Evolutionary conservation across 2,797 vertebrate species (phyloP).

Genomic region (Catamblyrhynchus diadema): DNA sequence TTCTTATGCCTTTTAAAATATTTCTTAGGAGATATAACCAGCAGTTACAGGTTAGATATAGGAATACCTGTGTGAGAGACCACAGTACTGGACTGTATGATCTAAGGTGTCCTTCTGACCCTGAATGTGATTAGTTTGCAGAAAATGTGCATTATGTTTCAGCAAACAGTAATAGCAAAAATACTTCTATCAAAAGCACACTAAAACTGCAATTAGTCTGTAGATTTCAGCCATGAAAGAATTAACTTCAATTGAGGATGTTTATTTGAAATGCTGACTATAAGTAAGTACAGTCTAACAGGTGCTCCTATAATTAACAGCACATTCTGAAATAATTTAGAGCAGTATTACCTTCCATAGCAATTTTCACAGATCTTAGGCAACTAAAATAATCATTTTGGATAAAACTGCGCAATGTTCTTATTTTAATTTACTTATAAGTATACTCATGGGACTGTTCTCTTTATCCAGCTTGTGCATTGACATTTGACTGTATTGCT

Average conservation of each 20-base stretch:
- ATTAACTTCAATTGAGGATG: not conserved
- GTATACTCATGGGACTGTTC: not conserved
- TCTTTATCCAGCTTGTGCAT: not conserved
- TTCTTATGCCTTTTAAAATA: not conserved
- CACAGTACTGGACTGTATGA: not conserved
- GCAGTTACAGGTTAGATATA: not conserved
- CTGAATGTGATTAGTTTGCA: not conserved
- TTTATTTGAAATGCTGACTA: not conserved
- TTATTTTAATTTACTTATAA: slow-evolving; percentile 28
- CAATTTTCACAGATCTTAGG: not conserved
- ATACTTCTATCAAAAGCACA: not conserved
- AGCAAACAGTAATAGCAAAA: not conserved
- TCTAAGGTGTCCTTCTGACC: not conserved
- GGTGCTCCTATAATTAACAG: slow-evolving; percentile 13
- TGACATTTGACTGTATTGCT: not conserved
- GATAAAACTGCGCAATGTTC: not conserved
- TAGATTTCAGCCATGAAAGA: not conserved
- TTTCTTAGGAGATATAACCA: not conserved
- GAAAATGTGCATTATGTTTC: not conserved
- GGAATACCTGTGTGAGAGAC: not conserved
- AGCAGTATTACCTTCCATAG: not conserved
- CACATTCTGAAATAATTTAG: not conserved
- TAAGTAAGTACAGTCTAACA: not conserved
- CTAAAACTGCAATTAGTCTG: not conserved
- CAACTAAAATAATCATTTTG: not conserved